Conservation (phyloP, 2,888 invertebrate species). For the Malthinus seriepunctatus region DNA sequence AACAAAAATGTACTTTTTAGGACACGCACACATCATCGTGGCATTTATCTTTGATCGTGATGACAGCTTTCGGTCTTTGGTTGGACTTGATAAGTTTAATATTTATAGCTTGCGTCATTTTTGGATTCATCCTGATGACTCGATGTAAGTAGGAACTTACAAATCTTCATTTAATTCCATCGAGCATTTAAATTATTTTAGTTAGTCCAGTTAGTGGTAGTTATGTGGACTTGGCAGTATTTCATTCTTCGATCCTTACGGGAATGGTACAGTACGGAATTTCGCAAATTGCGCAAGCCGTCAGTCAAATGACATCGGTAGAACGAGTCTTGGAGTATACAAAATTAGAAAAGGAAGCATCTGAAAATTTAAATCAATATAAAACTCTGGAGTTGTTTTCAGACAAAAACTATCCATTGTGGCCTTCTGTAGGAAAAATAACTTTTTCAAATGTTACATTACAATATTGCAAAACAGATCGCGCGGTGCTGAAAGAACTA, state of each 20-base stretch:
- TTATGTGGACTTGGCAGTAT: conserved; percentile 55
- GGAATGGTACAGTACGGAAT: conserved; percentile 62
- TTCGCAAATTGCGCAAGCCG: conserved; percentile 64
- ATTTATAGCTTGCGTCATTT: conserved; percentile 68
- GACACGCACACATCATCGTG: conserved; percentile 73
- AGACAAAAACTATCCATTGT: conserved; percentile 47
- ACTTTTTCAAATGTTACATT: conserved; percentile 61
- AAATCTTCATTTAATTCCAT: neutral
- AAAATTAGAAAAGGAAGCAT: conserved; percentile 54
- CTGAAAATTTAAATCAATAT: conserved; percentile 21
- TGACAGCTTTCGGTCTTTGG: conserved; percentile 73
- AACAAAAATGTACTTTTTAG: conserved; percentile 45
- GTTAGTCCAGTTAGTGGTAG: conserved; percentile 42
- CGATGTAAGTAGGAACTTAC: conserved; percentile 56
- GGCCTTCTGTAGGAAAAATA: conserved; percentile 64
- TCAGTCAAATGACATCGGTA: conserved; percentile 53
- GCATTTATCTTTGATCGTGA: conserved; percentile 66
- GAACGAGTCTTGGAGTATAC: conserved; percentile 58
- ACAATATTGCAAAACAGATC: conserved; percentile 62
- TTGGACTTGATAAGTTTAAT: conserved; percentile 71
- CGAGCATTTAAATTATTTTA: neutral
- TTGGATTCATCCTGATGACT: conserved; percentile 64
- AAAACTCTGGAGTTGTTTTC: neutral
- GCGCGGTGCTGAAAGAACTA: conserved; percentile 62
- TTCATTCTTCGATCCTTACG: conserved; percentile 53